Percentiles rank a stretch among this genome's conserved stretches.
phyloP scores from a whole-genome alignment of 2,888 invertebrate species.

The Myopa testacea region DNA sequence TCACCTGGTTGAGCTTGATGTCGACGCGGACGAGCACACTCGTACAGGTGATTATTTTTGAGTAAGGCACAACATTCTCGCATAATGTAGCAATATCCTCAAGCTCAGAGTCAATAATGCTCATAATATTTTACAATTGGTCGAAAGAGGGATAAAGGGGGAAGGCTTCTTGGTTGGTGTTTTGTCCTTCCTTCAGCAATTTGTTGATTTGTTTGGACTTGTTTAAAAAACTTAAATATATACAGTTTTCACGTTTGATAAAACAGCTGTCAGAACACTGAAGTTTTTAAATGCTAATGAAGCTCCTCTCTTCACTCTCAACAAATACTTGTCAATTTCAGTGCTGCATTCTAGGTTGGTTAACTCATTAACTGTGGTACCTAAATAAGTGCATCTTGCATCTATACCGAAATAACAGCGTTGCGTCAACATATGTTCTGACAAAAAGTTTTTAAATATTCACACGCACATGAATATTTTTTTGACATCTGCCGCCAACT shows the following conservation, averaged over 20 bases:
- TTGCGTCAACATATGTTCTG: too few relatives aligned
- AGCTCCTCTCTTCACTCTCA: too few relatives aligned
- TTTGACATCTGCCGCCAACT: too few relatives aligned
- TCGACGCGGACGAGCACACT: slow-evolving; percentile 76
- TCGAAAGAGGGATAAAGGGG: not conserved
- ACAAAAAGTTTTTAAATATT: too few relatives aligned
- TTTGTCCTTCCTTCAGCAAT: not conserved
- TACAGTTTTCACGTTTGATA: too few relatives aligned
- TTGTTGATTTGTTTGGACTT: not conserved
- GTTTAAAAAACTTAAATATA: not conserved
- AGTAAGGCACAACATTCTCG: slow-evolving; percentile 73
- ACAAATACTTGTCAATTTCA: too few relatives aligned
- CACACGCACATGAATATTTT: too few relatives aligned
- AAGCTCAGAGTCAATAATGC: slow-evolving; percentile 76
- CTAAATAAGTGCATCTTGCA: too few relatives aligned
- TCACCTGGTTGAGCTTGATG: slow-evolving; percentile 72
- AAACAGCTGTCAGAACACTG: slow-evolving; percentile 4
- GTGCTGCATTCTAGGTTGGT: too few relatives aligned
- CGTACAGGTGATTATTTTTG: slow-evolving; percentile 76
- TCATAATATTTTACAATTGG: slow-evolving; percentile 68
- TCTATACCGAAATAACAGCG: too few relatives aligned
- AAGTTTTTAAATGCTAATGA: not conserved
- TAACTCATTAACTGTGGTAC: too few relatives aligned
- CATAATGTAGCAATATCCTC: slow-evolving; percentile 74
- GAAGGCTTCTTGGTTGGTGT: not conserved